These are phyloP conservation scores for Stigmatopora argus DNA, from an alignment of 2,113 vertebrate species.

Conservation along the genomic window DNA sequence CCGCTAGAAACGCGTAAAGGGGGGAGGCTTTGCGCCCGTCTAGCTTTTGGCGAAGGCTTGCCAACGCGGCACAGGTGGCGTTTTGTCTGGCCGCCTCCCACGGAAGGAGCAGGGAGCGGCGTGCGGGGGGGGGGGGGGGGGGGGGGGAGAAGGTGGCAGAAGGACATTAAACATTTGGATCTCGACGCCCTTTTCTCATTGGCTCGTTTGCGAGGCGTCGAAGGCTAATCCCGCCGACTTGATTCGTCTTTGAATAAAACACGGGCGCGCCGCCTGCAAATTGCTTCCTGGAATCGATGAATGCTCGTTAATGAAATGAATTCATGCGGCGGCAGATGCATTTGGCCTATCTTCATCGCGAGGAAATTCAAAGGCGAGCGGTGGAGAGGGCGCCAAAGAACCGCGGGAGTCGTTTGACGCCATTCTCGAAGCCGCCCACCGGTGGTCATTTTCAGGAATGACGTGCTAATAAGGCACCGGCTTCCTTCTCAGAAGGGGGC, in stretches of 20 bases:
- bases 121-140: no score
- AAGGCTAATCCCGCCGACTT: slow-evolving; percentile 23
- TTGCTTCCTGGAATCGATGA: slow-evolving; percentile 29
- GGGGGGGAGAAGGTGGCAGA: slow-evolving; percentile 14
- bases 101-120: slow-evolving; percentile 18
- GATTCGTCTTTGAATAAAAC: slow-evolving; percentile 27
- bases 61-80: slow-evolving; percentile 52
- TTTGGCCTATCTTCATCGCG: slow-evolving; percentile 22
- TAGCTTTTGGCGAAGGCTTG: slow-evolving; percentile 36
- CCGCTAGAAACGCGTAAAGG: slow-evolving; percentile 30
- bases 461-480: no score
- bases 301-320: slow-evolving; percentile 34
- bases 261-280: slow-evolving; percentile 21
- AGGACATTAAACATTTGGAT: slow-evolving; percentile 33
- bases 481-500: no score
- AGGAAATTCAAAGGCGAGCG: slow-evolving; percentile 17
- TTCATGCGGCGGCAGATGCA: slow-evolving; percentile 18
- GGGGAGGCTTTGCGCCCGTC: slow-evolving; percentile 35
- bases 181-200: slow-evolving; percentile 36
- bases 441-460: slow-evolving; percentile 15
- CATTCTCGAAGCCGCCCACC: slow-evolving; percentile 10
- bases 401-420: slow-evolving; percentile 23
- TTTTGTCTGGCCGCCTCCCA: slow-evolving; percentile 57
- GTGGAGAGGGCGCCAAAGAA: slow-evolving; percentile 2
- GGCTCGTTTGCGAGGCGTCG: slow-evolving; percentile 19